Percentiles rank a stretch among this genome's conserved stretches.
These are phyloP conservation scores for Sinocyclocheilus anophthalmus DNA, from an alignment of 2,113 vertebrate species.

Conservation along the genomic window DNA sequence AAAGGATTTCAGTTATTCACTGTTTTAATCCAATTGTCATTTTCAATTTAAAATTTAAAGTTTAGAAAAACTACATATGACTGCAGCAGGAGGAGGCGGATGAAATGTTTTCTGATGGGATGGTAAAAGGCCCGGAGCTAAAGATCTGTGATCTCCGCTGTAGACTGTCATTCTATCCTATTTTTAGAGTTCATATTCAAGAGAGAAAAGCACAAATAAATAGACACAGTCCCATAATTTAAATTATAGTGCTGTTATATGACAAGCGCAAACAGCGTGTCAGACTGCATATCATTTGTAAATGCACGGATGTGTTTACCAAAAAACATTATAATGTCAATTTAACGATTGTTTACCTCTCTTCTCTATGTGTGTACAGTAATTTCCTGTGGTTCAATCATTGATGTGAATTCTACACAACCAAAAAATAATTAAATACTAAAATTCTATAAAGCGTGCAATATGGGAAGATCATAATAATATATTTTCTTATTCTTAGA, in stretches of 20 bases:
- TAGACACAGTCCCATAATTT: conserved; percentile 60
- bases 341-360: conserved; percentile 38
- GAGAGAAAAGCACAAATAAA: conserved; percentile 70
- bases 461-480: not conserved
- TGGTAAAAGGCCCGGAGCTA: conserved; percentile 69
- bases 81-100: conserved; percentile 72
- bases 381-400: conserved; percentile 15
- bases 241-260: conserved; percentile 60
- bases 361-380: not conserved
- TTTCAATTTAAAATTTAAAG: conserved; percentile 72
- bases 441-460: not conserved
- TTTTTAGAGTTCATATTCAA: conserved; percentile 72
- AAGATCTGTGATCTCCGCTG: conserved; percentile 68
- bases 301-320: conserved; percentile 49
- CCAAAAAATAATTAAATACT: not conserved
- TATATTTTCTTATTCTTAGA: not conserved
- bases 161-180: conserved; percentile 75
- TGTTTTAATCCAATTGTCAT: conserved; percentile 71
- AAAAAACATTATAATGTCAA: conserved; percentile 18
- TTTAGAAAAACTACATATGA: conserved; percentile 69
- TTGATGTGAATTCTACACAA: conserved; percentile 3
- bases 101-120: conserved; percentile 74
- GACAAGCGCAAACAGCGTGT: conserved; percentile 52
- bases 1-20: conserved; percentile 47
- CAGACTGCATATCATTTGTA: conserved; percentile 51